Evolutionary conservation across 2,113 vertebrate genomes (phyloP), one percentile per base, ranked within the genome.

Genomic region (Leptobrachium ailaonicum): DNA sequence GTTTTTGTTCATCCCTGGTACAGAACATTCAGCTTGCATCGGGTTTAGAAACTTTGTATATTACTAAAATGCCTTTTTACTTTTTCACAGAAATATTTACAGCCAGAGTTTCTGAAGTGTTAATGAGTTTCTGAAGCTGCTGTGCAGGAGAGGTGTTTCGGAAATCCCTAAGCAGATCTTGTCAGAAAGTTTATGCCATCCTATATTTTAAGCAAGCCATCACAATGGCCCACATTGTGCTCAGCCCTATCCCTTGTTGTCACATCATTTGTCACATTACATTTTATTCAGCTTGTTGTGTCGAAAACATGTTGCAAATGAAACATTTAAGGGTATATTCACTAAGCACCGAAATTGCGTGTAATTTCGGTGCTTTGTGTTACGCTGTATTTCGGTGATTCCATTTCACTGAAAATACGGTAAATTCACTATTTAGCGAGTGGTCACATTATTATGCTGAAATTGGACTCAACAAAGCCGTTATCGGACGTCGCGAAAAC

Each of bases 151-250:
- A 58, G n/a, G 14, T 56, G 3, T 76, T 66, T 68, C 41, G 42
- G 45, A 76, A 66, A 42, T 53, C 64, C 41, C 75, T 58, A 77
- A 56, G 50, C 3, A 77, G 64, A 14, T 6, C 40, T 62, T 66
- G 63, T 58, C 66, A 68, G 1, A 40, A 41, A 50, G 53, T 32
- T 50, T 32, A 12, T 20, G 11, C 6, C 12, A 66, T 8, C 8
- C 14, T 14, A 60, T 60, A 14, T 13, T 13, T 4, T 60, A 14
- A 60, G 56, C 3, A 12, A 1, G 13, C 10, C 10, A 60, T 60
- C 56, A 4, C 56, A 60, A 60, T 14, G 13, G 3, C 13, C 11
- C 56, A 10, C 13, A 32, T 32, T 32, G 3, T 60, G 3, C 2
- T 58, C 3, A 8, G 10, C 11, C 10, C 13, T 60, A 10, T 12